A percentile compares a stretch with the other conserved stretches of the same genome.
These are phyloP conservation scores for Bombus confusus DNA, from an alignment of 1,140 invertebrate species.

Conservation along the genomic window DNA sequence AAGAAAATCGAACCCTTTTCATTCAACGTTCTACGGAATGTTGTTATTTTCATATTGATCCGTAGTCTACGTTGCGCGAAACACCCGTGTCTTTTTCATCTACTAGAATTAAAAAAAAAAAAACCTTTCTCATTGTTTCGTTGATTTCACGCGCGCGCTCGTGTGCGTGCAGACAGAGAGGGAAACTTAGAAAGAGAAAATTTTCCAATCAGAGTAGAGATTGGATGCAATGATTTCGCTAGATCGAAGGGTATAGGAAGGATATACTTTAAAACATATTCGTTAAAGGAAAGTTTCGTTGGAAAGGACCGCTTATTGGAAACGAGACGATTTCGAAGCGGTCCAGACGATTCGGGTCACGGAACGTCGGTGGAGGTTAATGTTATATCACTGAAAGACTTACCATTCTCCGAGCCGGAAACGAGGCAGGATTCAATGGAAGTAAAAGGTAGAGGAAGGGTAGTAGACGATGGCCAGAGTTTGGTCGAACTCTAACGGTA, in stretches of 20 bases:
- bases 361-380: conserved; percentile 61
- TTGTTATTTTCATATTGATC: not conserved
- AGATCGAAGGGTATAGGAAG: not conserved
- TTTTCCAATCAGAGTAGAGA: conserved; percentile 32
- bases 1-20: not conserved
- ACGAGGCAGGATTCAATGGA: conserved; percentile 31
- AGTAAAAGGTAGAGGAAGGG: not conserved
- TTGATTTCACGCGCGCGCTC: not conserved
- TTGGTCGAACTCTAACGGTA: conserved; percentile 37
- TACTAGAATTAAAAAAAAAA: not conserved
- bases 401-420: conserved; percentile 56
- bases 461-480: conserved; percentile 7
- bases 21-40: not conserved
- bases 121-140: not conserved
- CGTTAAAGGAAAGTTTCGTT: not conserved
- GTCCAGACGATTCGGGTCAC: conserved; percentile 64
- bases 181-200: conserved; percentile 29
- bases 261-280: conserved; percentile 34
- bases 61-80: not conserved
- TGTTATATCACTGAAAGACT: conserved; percentile 64
- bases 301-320: conserved; percentile 50
- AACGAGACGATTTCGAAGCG: conserved; percentile 62
- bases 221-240: conserved; percentile 12
- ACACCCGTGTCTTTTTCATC: not conserved
- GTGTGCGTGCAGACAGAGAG: too few relatives aligned